Base-by-base conservation (phyloP, 2,797 vertebrate genomes). In the Gobio occitaniae region DNA sequence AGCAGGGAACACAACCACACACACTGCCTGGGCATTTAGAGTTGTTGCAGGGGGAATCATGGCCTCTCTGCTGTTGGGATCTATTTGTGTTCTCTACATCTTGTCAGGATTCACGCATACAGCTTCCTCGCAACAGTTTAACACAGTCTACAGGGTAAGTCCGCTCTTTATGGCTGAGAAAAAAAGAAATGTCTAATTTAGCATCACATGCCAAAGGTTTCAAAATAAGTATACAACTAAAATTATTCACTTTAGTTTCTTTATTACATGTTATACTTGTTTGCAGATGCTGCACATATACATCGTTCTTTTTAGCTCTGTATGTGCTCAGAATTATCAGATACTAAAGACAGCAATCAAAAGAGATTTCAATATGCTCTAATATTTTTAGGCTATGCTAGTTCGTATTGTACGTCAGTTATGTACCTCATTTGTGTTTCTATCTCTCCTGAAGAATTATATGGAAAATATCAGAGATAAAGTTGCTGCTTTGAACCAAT, bases 11-110 rank as follows among this genome's bases (percentile, higher is more conserved):
- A 70, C 38, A 38, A 61, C 52, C 38, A 32, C 48, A 47, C n/a
- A 21, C 10, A 54, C 50, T 32, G 63, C 29, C 50, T 36, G 25
- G 75, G 5, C n/a, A 16, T 91, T 91, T 80, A 92, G 87, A 78
- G 90, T 88, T 78, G 89, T 89, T 84, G 84, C 89, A 89, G 87
- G 59, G 83, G 89, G 94, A 93, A 83, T 78, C 17, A 96, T 95
- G 95, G 94, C 93, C 91, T 86, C 92, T 87, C 81, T 78, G 84
- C 70, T 85, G 84, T 89, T 92, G 75, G 85, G 86, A 88, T 88
- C 88, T 84, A 77, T 93, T 69, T 89, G 90, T 84, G 85, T 94
- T 87, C 85, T 95, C 82, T 91, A 75, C 91, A 92, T 94, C 90
- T 86, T 95, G 84, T 91, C 89, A 85, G 90, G 84, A 84, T 88